A percentile compares a stretch with the other conserved stretches of the same genome.
Evolutionary conservation across 2,888 invertebrate species (phyloP).

Genomic region (Plebejus argus): DNA sequence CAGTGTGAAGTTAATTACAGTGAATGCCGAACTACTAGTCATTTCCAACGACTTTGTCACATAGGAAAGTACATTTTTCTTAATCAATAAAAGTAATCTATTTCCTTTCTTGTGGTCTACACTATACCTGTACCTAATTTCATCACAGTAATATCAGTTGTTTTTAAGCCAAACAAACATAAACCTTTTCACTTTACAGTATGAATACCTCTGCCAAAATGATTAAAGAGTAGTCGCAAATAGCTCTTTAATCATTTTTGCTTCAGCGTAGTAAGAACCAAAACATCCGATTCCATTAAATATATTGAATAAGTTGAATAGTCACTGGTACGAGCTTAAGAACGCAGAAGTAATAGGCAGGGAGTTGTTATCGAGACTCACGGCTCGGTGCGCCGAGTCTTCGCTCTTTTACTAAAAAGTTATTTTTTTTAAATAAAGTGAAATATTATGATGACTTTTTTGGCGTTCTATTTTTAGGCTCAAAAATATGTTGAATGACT

Average conservation of each 20-base stretch:
- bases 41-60: neutral
- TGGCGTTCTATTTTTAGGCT: neutral
- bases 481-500: neutral
- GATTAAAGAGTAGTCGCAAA: neutral
- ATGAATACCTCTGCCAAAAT: too few relatives aligned
- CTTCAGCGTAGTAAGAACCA: neutral
- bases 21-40: neutral
- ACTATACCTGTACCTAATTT: too few relatives aligned
- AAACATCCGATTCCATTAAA: neutral
- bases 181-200: neutral
- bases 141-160: too few relatives aligned
- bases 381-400: conserved; percentile 26
- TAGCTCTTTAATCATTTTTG: neutral
- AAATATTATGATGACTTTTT: neutral
- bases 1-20: neutral
- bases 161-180: too few relatives aligned
- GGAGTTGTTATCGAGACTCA: conserved; percentile 12
- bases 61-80: too few relatives aligned
- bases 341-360: conserved; percentile 2
- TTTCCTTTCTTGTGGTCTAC: too few relatives aligned
- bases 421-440: neutral
- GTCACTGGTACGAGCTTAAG: conserved; percentile 1
- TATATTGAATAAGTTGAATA: conserved; percentile 11
- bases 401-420: conserved; percentile 18
- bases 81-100: too few relatives aligned